These are phyloP conservation scores for Vulpes ferrilata DNA, from an alignment of 2,113 vertebrate species.

Conservation along the genomic window DNA sequence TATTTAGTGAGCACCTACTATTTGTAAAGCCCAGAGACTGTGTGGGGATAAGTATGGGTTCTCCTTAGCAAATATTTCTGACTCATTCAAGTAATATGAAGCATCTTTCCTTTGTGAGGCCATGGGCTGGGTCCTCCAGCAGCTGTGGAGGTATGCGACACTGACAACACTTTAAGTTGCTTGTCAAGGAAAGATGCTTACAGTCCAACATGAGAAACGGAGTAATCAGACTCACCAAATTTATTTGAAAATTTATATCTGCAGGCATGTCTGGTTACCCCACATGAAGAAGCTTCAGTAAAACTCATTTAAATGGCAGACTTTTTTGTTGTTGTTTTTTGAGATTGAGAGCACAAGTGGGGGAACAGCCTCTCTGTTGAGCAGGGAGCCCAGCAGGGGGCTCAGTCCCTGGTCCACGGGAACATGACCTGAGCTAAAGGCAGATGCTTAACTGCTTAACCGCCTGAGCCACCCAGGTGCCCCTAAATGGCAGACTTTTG, in stretches of 20 bases:
- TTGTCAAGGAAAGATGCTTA: neutral
- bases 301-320: slow-evolving; percentile 2
- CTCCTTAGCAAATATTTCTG: neutral
- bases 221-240: neutral
- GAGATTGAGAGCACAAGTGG: too few species aligned
- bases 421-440: too few species aligned
- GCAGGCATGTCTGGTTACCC: neutral
- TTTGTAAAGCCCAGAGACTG: neutral
- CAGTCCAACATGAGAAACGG: neutral
- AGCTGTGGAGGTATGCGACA: neutral
- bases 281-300: neutral
- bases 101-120: neutral
- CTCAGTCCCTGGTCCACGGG: too few species aligned
- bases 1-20: neutral
- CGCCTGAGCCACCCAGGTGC: too few species aligned
- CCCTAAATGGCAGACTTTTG: neutral
- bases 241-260: neutral
- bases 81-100: neutral
- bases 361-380: too few species aligned
- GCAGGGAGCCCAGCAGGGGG: too few species aligned
- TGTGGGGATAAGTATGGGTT: neutral
- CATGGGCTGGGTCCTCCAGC: neutral
- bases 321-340: neutral
- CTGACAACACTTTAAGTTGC: neutral
- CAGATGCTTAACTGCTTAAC: too few species aligned